A percentile compares a stretch with the other conserved stretches of the same genome.
Evolutionary conservation across 2,113 vertebrate genomes (phyloP).

Genomic region (Phyllostomus hastatus): DNA sequence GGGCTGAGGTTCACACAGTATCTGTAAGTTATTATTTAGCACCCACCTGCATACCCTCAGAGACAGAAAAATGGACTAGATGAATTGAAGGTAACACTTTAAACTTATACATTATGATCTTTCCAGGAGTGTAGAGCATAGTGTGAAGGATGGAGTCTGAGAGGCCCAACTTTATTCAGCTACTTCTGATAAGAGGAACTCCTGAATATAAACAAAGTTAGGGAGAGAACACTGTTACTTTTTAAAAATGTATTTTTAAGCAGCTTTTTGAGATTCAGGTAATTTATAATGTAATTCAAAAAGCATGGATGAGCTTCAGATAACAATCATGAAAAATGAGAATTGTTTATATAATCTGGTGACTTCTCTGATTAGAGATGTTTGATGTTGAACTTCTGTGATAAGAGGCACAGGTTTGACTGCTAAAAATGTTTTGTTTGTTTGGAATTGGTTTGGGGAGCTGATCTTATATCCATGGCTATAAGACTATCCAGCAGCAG

Average conservation of each 20-base stretch:
- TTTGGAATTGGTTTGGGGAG: neutral
- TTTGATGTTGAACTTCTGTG: slow-evolving; percentile 15
- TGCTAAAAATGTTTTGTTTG: neutral
- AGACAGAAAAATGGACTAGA: neutral
- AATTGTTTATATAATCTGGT: neutral
- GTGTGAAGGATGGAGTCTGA: neutral
- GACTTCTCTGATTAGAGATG: neutral
- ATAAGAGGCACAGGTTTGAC: neutral
- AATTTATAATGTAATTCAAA: neutral
- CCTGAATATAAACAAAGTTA: neutral
- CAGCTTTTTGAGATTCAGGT: neutral
- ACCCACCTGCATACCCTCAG: neutral
- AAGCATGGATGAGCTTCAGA: slow-evolving; percentile 1
- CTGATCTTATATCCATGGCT: neutral
- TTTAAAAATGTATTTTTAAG: slow-evolving; percentile 10
- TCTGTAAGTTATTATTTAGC: neutral
- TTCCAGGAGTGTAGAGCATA: neutral
- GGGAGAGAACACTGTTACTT: neutral
- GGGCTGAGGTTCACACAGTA: neutral
- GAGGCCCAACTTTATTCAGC: neutral
- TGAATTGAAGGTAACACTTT: neutral
- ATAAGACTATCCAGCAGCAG: neutral
- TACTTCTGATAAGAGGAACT: neutral
- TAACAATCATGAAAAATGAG: neutral
- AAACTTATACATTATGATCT: neutral